phyloP scores from a whole-genome alignment of 2,888 invertebrate species.

The Ormyrus nitidulus region DNA sequence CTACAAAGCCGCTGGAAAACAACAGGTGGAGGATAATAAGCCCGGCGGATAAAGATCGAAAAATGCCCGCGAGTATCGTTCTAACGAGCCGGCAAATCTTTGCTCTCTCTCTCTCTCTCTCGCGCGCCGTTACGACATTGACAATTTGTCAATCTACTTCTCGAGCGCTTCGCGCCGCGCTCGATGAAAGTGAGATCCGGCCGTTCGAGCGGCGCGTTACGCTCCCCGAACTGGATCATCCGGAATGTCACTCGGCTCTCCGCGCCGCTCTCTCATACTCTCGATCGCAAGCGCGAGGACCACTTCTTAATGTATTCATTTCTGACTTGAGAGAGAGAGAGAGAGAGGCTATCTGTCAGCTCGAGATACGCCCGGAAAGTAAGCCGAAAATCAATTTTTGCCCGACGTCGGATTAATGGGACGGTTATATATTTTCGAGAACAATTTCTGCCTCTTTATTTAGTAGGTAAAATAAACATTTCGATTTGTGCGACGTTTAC shows the following conservation, averaged over 20 bases:
- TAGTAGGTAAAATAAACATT: too few relatives aligned
- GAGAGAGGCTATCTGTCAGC: background rate
- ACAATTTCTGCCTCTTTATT: too few relatives aligned
- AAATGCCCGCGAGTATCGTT: background rate
- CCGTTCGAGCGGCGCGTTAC: background rate
- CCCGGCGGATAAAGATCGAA: background rate
- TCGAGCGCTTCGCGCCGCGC: conserved; percentile 7
- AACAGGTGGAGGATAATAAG: conserved; percentile 2
- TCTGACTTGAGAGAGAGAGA: background rate
- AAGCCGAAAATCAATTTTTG: background rate
- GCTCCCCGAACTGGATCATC: conserved; percentile 32
- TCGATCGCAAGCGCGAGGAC: background rate
- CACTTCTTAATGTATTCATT: too few relatives aligned
- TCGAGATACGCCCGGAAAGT: background rate
- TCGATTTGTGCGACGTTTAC: too few relatives aligned
- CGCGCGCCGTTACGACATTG: conserved; percentile 29
- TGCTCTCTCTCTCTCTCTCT: background rate
- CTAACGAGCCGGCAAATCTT: background rate
- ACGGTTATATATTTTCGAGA: background rate
- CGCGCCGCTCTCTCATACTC: conserved; percentile 8
- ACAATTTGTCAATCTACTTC: conserved; percentile 32
- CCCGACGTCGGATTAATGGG: background rate
- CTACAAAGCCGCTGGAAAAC: background rate
- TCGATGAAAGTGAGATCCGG: conserved; percentile 39
- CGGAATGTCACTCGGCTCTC: conserved; percentile 22